Base-by-base conservation (phyloP, 2,888 invertebrate species). In the Rhogogaster chlorosoma region DNA sequence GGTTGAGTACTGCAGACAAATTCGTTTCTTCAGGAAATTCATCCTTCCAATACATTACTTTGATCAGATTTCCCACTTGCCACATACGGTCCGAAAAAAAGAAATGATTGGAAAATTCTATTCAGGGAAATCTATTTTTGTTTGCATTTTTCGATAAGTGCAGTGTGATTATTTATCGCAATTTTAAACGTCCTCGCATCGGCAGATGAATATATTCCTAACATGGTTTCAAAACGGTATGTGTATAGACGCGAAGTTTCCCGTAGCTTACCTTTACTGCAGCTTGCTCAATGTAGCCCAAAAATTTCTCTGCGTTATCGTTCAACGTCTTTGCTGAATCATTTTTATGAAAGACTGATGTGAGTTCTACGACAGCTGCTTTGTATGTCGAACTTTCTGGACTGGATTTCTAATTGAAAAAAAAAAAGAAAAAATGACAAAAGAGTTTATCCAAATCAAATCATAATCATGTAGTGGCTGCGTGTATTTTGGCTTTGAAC, bases 341-440 rank as follows among this genome's bases (percentile, higher is more conserved):
- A 18, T 83, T 49, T 12, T 32, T 64, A 86, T 18, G 87, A 71
- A 9, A 85, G 32, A 32, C 57, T 80, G 78, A 18, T 9, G 18
- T 85, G 61, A 87, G 88, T 83, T 89, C 90, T 2, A 90, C 89
- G 1, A 90, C 89, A 10, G 89, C 89, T 1, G 89, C 90, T 84
- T 83, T 87, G 61, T 89, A 89, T 7, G 86, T 78, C 53, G 15
- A 36, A 53, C 29, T 36, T 12, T 10, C 36, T 36, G 78, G 57
- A 38, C 15, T 22, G 10, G 78, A 61, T 42, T 36, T 80, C 78
- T 80, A 38, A 10, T 15, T 32, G 2, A 12, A 67, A 42, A 42
- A 61, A 45, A 22, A 15, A 22, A 64, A n/a, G n/a, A 36, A 29
- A 26, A 49, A 26, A 26, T 75, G 15, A 12, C 29, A 49, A 7